Percentiles rank a stretch among this genome's conserved stretches.
Evolutionary conservation across 1,140 invertebrate genomes (phyloP).

Genomic region (Capitella teleta): DNA sequence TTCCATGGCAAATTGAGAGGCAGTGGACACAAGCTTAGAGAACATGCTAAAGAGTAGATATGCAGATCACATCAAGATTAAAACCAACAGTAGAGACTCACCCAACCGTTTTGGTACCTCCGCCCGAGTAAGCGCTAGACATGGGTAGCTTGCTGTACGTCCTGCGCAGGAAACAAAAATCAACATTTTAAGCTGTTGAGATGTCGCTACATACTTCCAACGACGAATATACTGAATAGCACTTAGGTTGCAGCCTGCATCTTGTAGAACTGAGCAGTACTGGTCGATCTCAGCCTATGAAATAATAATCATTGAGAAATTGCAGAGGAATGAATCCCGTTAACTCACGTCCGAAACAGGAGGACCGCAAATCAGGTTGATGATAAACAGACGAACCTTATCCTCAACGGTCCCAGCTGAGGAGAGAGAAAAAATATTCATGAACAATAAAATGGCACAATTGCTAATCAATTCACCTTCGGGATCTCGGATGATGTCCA

Average conservation of each 20-base stretch:
- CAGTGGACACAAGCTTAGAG: conserved; percentile 90
- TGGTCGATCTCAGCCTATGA: conserved; percentile 59
- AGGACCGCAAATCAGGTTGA: conserved; percentile 77
- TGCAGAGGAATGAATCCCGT: neutral
- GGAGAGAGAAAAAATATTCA: conserved; percentile 3
- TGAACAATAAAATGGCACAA: no score
- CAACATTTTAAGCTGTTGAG: neutral
- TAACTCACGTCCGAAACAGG: conserved; percentile 56
- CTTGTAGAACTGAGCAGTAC: conserved; percentile 63
- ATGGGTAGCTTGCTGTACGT: conserved; percentile 66
- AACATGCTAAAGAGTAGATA: conserved; percentile 65
- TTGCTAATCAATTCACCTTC: conserved; percentile 41
- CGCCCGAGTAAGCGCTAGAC: conserved; percentile 53
- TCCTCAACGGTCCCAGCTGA: conserved; percentile 73
- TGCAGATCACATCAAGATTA: neutral
- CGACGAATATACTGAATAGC: conserved; percentile 74
- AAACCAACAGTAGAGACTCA: conserved; percentile 11
- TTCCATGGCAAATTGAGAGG: conserved; percentile 98
- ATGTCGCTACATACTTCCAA: conserved; percentile 56
- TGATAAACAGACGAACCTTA: conserved; percentile 88
- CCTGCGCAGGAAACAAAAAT: neutral
- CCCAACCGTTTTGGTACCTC: conserved; percentile 81
- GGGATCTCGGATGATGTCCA: conserved; percentile 54
- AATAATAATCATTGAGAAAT: neutral
- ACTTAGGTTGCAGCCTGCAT: conserved; percentile 72